Base-by-base conservation (phyloP, 1,140 invertebrate species). In the Drosophila pandora region DNA sequence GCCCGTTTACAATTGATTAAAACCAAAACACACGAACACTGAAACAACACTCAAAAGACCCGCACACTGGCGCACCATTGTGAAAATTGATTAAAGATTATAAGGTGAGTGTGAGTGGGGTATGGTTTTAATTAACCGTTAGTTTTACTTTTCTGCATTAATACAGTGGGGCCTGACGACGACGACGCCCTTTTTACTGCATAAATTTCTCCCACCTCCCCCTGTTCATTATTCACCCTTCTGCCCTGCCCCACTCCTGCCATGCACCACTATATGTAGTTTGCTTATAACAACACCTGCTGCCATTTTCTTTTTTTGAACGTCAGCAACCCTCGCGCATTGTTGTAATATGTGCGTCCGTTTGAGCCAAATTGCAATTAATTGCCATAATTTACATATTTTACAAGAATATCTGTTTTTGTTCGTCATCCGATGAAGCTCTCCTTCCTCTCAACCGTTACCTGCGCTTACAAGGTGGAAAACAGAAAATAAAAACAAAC, bases 11-110 rank as follows among this genome's bases (percentile, higher is more conserved):
- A 88, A 87, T 88, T 88, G 83, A 87, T 88, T 87, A 82, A 87
- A 88, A 88, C 69, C 83, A 88, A 87, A 87, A 87, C 83, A 87
- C 81, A 76, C 77, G 56, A 39, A 65, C 67, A 74, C 54, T 7
- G 13, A 9, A 13, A 41, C 52, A 45, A 67, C 43, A 52, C 45
- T 55, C 37, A 53, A 17, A 55, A 77, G 32, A 73, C 55, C 67
- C 32, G 58, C 64, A 64, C 48, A 67, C 48, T 49, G 57, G 48
- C 58, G 41, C 49, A 62, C 70, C 65, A 87, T 79, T 83, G 78
- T 79, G 75, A 69, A 88, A 79, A 83, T 87, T 88, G 83, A 88
- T 87, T 72, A 79, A 88, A 83, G 75, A 88, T 79, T 88, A 83
- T 65, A 88, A 79, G 79, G 83, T 87, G 60, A 87, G 83, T 79